Evolutionary conservation across 2,888 invertebrate species (phyloP), one percentile per base, ranked within the genome.

Genomic region (Muscina levida): DNA sequence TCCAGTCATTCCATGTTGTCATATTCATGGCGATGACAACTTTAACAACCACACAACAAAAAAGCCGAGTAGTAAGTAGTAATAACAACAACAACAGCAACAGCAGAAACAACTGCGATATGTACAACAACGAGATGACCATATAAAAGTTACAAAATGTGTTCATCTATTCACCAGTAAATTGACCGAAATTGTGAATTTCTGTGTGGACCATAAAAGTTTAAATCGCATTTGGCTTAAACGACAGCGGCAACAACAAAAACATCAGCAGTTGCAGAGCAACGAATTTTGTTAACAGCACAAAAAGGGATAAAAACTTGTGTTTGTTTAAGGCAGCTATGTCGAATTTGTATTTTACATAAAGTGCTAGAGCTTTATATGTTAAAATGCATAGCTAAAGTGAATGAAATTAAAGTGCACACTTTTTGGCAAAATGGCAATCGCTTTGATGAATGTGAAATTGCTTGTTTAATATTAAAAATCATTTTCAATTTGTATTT

Each of bases 1-100:
- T 62, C 59, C 59, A 59, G 59, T 37, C 59, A 59, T 26, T 62
- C 42, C 62, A 42, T 42, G 62, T 62, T 62, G 62, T 62, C 62
- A 62, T 62, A 42, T 62, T 62, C 62, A 62, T 62, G 62, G 62
- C 62, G 62, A 62, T 62, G 62, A 62, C 62, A 62, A 62, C 62
- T 62, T 62, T 62, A 62, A 62, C 62, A 62, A 62, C 62, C 62
- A 42, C 62, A 62, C 39, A 62, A 22, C 59, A 59, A n/a, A n/a
- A n/a, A n/a, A n/a, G n/a, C n/a, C n/a, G n/a, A n/a, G n/a, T n/a
- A n/a, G n/a, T n/a, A n/a, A n/a, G 19, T 17, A 8, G 19, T 11
- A 53, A 44, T 11, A 44, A 44, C 44, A 44, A 31, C 31, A 31
- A 51, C 51, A 11, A 19, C 19, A 51, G 26, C n/a, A 10, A 11